Evolutionary conservation across 1,140 invertebrate genomes (phyloP).

Genomic region (Alviniconcha marisindica): DNA sequence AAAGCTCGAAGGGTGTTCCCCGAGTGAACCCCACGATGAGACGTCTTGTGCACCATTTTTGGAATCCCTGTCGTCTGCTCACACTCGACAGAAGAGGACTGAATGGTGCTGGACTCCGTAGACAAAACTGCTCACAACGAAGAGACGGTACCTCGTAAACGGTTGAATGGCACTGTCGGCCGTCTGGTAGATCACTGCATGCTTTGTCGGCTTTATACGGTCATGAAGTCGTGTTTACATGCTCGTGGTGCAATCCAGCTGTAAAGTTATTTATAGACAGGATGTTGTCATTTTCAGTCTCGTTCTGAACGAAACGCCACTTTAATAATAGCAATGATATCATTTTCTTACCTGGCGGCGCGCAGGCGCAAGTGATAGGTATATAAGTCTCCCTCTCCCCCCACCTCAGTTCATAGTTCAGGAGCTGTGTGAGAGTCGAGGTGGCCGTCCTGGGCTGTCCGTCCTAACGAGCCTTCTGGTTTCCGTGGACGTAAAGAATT

Average conservation of each 20-base stretch:
- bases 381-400: too few species aligned
- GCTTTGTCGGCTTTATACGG: too few species aligned
- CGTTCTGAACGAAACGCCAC: background rate
- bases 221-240: background rate
- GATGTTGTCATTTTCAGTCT: background rate
- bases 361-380: too few species aligned
- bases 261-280: background rate
- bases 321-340: slow-evolving; percentile 7
- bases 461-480: too few species aligned
- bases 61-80: slow-evolving; percentile 19
- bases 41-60: slow-evolving; percentile 40
- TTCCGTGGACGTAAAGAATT: too few species aligned
- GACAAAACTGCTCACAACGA: too few species aligned
- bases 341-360: too few species aligned
- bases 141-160: background rate
- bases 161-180: too few species aligned
- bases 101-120: background rate
- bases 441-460: too few species aligned
- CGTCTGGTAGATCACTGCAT: background rate
- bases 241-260: background rate
- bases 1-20: slow-evolving; percentile 47
- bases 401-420: too few species aligned
- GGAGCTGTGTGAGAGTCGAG: too few species aligned
- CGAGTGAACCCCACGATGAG: slow-evolving; percentile 38
- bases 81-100: too few species aligned